These are phyloP conservation scores for Calameuta idolon DNA, from an alignment of 2,888 invertebrate genomes.

Conservation along the genomic window DNA sequence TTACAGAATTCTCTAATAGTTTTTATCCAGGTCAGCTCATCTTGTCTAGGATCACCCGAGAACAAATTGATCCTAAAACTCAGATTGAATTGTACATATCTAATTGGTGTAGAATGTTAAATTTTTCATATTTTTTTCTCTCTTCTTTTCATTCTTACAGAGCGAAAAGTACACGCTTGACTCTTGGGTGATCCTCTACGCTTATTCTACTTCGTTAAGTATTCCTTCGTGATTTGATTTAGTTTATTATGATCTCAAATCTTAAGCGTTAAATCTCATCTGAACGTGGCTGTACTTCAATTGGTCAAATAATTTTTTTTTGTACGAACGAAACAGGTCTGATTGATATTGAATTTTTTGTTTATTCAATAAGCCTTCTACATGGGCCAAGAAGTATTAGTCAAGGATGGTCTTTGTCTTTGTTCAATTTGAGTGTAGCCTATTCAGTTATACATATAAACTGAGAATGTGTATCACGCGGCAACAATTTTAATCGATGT, in stretches of 20 bases:
- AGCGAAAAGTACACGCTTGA: background rate
- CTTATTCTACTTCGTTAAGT: slow-evolving; percentile 5
- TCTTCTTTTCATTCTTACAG: background rate
- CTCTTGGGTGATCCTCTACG: slow-evolving; percentile 2
- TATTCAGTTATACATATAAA: background rate
- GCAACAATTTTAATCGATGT: slow-evolving; percentile 17
- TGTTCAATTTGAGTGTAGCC: background rate
- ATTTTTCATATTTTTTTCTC: background rate
- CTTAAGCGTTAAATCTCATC: background rate
- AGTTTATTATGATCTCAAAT: slow-evolving; percentile 4
- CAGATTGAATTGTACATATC: slow-evolving; percentile 4
- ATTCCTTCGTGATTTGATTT: background rate
- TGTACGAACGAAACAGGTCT: background rate
- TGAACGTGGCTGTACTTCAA: background rate
- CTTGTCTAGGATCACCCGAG: background rate
- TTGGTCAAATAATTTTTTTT: background rate
- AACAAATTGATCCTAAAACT: background rate
- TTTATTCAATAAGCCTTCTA: background rate
- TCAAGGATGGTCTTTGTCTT: background rate
- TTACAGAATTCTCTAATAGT: slow-evolving; percentile 5
- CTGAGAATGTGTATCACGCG: background rate
- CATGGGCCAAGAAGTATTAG: background rate
- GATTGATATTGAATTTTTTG: background rate
- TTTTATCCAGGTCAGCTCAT: slow-evolving; percentile 13
- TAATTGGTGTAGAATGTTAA: background rate